Evolutionary conservation across 2,113 vertebrate species (phyloP), one percentile per base, ranked within the genome.

Genomic region (Perccottus glenii): DNA sequence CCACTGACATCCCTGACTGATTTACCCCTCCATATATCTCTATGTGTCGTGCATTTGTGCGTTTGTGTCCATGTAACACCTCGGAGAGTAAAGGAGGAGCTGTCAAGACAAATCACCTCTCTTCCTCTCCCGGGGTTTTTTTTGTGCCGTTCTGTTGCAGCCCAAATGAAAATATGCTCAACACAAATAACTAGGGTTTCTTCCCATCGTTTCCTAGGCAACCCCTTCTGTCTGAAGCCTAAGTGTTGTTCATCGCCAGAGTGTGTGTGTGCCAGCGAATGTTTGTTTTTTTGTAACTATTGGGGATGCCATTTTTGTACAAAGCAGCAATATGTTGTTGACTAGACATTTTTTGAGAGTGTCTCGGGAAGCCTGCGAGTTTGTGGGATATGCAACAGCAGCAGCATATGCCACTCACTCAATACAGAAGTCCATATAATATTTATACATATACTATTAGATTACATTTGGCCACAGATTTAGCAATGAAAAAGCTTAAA

Each of bases 121-220:
- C 66, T 65, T 56, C 45, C 74, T 85, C 85, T 87, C 80, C 76
- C 65, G 78, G 73, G 78, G 67, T 85, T 87, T 87, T 78, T 87
- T 87, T 78, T 78, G 83, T 85, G 77, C 73, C 81, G 85, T 83
- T 86, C 83, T 74, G 80, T 88, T 89, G 88, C 85, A 84, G 76
- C 73, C 84, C 73, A 87, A 91, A 89, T 88, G 85, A 90, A 87
- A 90, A 88, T 88, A 88, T 80, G 83, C 89, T 87, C 82, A 83
- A 87, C 88, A 87, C 86, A 89, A 91, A 89, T 86, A 91, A 88
- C 86, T 68, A 83, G 85, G 85, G 85, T 88, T 89, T 81, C 83
- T 90, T 90, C 85, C 83, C 81, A 77, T 72, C 74, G 87, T 92
- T 90, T 90, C 89, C 90, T 71, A 86, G 91, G 91, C 83, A 92